Base-by-base conservation (phyloP, 1,140 invertebrate species). In the Drosophila novamexicana region DNA sequence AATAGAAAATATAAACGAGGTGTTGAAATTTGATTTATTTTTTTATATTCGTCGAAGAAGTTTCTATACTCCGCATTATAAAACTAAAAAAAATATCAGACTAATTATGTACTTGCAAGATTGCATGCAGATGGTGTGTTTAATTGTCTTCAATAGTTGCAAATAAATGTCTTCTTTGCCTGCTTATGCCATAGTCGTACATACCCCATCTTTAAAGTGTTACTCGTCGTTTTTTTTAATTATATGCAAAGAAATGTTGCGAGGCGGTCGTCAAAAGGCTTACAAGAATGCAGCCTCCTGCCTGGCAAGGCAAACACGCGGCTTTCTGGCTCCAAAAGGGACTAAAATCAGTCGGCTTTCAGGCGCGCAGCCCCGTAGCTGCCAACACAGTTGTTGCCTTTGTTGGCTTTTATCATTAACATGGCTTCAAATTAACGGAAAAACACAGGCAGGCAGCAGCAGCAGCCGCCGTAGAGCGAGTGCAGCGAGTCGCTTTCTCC, bases 361-460 rank as follows among this genome's bases (percentile, higher is more conserved):
- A 67, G 71, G 57, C 57, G 69, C 57, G 42, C 12, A 53, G 53
- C 57, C 52, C 53, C 44, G 63, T 18, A 29, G 37, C 54, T 45
- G 42, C 18, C 67, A 65, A 47, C 54, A 18, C 9, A 36, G 69
- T 36, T 50, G 62, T 59, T 68, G 53, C 69, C 73, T 77, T 82
- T 79, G 83, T 83, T 79, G 83, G 83, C 83, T 86, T 83, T 83
- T 79, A 79, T 88, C 83, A 86, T 88, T 86, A 86, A 85, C 77
- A 72, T 77, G 76, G 67, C 68, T 86, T 76, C 74, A 73, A 88
- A 83, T 77, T 74, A 88, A 86, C 77, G 70, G 59, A 68, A 76
- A 66, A 79, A 68, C 62, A 70, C 44, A 52, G 49, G 12, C 50
- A 45, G 39, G 29, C 29, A 36, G 18, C 8, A 12, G 42, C 58